Evolutionary conservation across 2,797 vertebrate species (phyloP).

Genomic region (Cirrhinus mrigala): DNA sequence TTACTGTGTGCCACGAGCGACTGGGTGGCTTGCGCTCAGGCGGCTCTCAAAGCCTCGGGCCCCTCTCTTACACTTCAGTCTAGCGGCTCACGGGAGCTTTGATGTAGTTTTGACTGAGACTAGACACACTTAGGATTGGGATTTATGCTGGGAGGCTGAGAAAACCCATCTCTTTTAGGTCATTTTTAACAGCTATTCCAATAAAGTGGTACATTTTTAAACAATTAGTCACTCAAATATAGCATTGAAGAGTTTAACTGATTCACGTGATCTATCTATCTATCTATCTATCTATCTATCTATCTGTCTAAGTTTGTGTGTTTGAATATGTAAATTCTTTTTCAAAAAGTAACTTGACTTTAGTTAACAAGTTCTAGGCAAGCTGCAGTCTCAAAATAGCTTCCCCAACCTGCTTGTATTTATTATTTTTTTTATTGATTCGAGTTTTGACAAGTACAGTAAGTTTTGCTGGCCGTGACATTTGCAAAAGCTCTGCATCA

Average conservation of each 20-base stretch:
- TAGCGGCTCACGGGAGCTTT: constrained; percentile 30
- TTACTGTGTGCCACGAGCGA: constrained; percentile 56
- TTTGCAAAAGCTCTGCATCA: constrained; percentile 38
- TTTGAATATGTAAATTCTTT: constrained; percentile 14
- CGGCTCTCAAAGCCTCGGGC: constrained; percentile 39
- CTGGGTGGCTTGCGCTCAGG: constrained; percentile 50
- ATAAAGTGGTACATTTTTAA: background rate
- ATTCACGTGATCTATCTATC: background rate
- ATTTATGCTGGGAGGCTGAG: background rate
- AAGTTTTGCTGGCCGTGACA: constrained; percentile 1
- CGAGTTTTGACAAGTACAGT: constrained; percentile 35
- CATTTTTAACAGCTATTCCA: background rate
- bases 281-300: background rate
- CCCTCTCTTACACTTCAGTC: constrained; percentile 26
- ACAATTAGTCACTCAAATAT: background rate
- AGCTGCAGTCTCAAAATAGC: background rate
- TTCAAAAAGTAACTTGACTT: background rate
- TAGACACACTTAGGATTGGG: constrained; percentile 27
- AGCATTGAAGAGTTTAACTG: background rate
- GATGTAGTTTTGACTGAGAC: constrained; percentile 42
- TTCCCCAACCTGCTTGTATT: background rate
- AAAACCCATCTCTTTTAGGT: constrained; percentile 3
- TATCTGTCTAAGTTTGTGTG: background rate
- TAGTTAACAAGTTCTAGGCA: background rate
- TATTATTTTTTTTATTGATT: constrained; percentile 34